Evolutionary conservation across 2,888 invertebrate genomes (phyloP).

Genomic region (Notodonta ziczac): DNA sequence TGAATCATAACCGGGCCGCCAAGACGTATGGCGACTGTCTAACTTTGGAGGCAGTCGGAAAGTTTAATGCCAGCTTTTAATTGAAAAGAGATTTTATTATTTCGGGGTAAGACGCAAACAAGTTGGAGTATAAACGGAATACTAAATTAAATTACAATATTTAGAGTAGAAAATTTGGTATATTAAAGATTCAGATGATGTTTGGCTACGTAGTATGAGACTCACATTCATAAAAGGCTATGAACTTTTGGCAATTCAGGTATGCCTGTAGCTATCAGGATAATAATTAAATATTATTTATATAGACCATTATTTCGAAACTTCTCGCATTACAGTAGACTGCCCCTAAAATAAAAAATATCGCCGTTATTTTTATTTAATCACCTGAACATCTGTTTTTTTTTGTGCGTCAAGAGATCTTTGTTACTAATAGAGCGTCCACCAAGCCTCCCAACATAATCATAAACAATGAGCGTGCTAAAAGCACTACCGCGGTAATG

Average conservation of each 20-base stretch:
- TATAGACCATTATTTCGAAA: too few species aligned
- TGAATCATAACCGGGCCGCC: slow-evolving; percentile 39
- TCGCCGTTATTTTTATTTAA: background rate
- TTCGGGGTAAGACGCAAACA: background rate
- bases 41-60: slow-evolving; percentile 19
- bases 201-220: too few species aligned
- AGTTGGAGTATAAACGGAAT: background rate
- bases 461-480: slow-evolving; percentile 21
- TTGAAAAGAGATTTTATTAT: background rate
- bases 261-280: too few species aligned
- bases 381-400: background rate
- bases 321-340: too few species aligned
- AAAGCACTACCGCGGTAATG: slow-evolving; percentile 21
- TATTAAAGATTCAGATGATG: too few species aligned
- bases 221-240: too few species aligned
- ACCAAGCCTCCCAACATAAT: slow-evolving; percentile 14
- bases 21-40: slow-evolving; percentile 35
- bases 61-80: slow-evolving; percentile 23
- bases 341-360: background rate
- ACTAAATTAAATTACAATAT: background rate
- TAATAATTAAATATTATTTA: too few species aligned
- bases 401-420: background rate
- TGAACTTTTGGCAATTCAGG: too few species aligned
- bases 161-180: too few species aligned
- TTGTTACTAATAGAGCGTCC: slow-evolving; percentile 7